These are phyloP conservation scores for Augiades crinisus DNA, from an alignment of 2,888 invertebrate genomes.

Conservation along the genomic window DNA sequence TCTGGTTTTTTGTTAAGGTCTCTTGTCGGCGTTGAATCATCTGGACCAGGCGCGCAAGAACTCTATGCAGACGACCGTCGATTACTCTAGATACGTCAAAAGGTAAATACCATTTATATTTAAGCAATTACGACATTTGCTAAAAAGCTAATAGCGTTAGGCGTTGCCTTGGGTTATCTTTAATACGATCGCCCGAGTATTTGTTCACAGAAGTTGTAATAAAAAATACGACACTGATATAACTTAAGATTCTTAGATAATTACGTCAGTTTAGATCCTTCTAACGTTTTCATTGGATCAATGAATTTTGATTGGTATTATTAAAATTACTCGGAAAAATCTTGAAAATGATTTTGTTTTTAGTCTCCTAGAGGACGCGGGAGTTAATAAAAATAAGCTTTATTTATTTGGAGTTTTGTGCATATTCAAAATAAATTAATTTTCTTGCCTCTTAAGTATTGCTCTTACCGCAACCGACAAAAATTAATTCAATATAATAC, in stretches of 20 bases:
- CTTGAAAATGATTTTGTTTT: too few relatives aligned
- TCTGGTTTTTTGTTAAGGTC: conserved; percentile 58
- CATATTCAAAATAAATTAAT: too few relatives aligned
- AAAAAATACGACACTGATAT: conserved; percentile 7
- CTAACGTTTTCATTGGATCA: background rate
- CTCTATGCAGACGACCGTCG: conserved; percentile 85
- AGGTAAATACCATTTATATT: conserved; percentile 64
- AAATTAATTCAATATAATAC: background rate
- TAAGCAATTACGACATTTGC: conserved; percentile 17
- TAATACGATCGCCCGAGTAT: conserved; percentile 10
- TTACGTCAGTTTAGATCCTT: conserved; percentile 9
- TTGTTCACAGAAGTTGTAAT: background rate
- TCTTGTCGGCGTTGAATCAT: conserved; percentile 73
- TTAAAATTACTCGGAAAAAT: too few relatives aligned
- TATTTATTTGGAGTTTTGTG: too few relatives aligned
- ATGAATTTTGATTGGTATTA: too few relatives aligned
- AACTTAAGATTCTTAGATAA: conserved; percentile 2
- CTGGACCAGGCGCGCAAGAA: conserved; percentile 77
- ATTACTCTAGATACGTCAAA: conserved; percentile 94
- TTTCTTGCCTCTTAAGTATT: too few relatives aligned
- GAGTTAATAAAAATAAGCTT: too few relatives aligned
- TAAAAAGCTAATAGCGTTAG: conserved; percentile 15
- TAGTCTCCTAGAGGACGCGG: too few relatives aligned
- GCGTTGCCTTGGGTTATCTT: conserved; percentile 17
- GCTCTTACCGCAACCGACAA: too few relatives aligned